Evolutionary conservation across 2,888 invertebrate genomes (phyloP), one percentile per base, ranked within the genome.

Genomic region (Creontiades dilutus): DNA sequence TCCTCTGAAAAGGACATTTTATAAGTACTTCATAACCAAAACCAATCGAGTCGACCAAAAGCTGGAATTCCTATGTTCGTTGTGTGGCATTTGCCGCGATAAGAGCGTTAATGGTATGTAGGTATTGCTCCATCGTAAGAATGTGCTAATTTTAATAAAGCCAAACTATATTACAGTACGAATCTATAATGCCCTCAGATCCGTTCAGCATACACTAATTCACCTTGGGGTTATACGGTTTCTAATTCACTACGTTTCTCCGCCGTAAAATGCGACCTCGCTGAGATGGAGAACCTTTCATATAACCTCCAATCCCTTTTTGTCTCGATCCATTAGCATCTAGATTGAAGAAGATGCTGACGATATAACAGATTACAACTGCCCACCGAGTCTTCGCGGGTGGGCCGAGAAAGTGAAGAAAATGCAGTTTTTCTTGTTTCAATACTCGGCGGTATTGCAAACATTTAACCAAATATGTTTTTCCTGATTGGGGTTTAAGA

Each of bases 311-410:
- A 52, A 27, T 68, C 23, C 68, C 19, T 19, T 23, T 27, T 19
- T 11, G 68, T 68, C 68, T 7, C 23, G 68, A 23, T 68, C 27
- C 68, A 68, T 23, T 23, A 68, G 27, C 68, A 68, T 23, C 68
- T 68, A 68, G 68, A 68, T 68, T 68, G 68, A 68, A 68, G 19
- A 61, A 61, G 27, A 68, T 68, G 23, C 68, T 23, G 1, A 68
- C 68, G 23, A 16, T 13, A 68, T 23, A 12, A 37, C 68, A 52
- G 27, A 68, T 23, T 23, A 68, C 23, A 68, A 68, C 68, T 23
- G 9, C 37, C 37, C 37, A 23, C 27, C 12, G 23, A 68, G 3
- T 68, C 68, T 4, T 12, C 68, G 27, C 27, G 68, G 68, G 68
- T 68, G 68, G 68, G 68, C 68, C 13, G 68, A 12, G 23, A 23